Evolutionary conservation across 2,797 vertebrate genomes (phyloP).

Genomic region (Merluccius polli): DNA sequence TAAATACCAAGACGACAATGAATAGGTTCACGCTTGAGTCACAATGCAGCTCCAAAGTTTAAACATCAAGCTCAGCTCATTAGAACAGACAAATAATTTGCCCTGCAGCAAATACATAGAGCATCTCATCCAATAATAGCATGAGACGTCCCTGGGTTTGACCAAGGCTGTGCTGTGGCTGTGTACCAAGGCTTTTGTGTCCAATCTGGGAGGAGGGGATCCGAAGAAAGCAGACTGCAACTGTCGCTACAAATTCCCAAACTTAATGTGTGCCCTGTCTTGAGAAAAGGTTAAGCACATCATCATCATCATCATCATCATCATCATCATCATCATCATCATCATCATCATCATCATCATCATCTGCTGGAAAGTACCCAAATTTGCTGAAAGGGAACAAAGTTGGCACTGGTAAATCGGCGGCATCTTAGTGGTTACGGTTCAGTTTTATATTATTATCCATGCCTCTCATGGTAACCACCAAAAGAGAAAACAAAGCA

Average conservation of each 20-base stretch:
- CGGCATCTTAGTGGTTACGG: conserved; percentile 50
- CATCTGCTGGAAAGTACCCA: conserved; percentile 48
- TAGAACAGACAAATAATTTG: conserved; percentile 42
- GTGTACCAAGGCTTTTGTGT: too few relatives aligned
- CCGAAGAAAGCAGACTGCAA: conserved; percentile 63
- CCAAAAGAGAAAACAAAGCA: conserved; percentile 67
- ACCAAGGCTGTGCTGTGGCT: too few relatives aligned
- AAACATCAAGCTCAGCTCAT: conserved; percentile 55
- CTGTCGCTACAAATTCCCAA: conserved; percentile 65
- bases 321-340: conserved; percentile 42
- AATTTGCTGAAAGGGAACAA: conserved; percentile 50
- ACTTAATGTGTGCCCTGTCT: conserved; percentile 44
- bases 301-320: conserved; percentile 45
- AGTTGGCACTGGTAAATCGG: conserved; percentile 59
- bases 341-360: conserved; percentile 44
- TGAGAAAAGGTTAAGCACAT: conserved; percentile 75
- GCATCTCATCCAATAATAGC: conserved; percentile 54
- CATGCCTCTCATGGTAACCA: conserved; percentile 69
- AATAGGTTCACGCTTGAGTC: conserved; percentile 46
- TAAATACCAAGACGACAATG: conserved; percentile 58
- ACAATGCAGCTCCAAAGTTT: conserved; percentile 45
- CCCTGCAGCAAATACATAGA: conserved; percentile 55
- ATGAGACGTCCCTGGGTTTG: conserved; percentile 56
- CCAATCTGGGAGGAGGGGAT: conserved; percentile 50
- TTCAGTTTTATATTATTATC: conserved; percentile 65